Conservation (phyloP, 37 sponge, comb jelly and placozoan species). For the Ephydatia muelleri region DNA sequence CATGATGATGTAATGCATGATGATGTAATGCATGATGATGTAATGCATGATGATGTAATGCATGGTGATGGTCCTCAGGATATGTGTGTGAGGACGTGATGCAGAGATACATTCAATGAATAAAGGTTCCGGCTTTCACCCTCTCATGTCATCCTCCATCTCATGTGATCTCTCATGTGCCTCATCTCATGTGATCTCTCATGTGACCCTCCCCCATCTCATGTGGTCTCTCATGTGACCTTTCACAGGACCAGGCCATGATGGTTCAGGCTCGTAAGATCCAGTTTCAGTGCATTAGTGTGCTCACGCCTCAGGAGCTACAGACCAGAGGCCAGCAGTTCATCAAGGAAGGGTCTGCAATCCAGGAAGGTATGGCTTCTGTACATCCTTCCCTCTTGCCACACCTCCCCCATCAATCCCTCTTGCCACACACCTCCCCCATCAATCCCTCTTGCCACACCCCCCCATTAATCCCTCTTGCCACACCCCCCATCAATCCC, state of each 20-base stretch:
- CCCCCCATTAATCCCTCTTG: background rate
- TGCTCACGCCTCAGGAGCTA: slow-evolving; percentile 55
- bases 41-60: no score
- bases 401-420: background rate
- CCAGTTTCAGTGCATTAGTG: slow-evolving; percentile 66
- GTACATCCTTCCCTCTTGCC: no score
- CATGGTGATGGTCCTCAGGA: no score
- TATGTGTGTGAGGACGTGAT: no score
- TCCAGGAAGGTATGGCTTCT: background rate
- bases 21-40: no score
- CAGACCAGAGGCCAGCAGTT: slow-evolving; percentile 42
- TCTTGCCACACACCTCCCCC: background rate
- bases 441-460: background rate
- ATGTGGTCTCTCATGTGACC: background rate
- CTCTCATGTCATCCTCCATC: no score
- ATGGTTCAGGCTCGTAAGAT: slow-evolving; percentile 58
- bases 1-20: no score
- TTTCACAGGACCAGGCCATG: slow-evolving; percentile 48
- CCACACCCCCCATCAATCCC: background rate
- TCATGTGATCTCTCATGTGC: no score
- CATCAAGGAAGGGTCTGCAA: slow-evolving; percentile 2
- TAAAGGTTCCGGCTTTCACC: no score
- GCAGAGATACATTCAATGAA: no score
- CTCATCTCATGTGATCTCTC: no score
- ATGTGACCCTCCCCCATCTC: no score